Conservation (phyloP, 1,140 invertebrate genomes). For the Scaptomyza graminum region DNA sequence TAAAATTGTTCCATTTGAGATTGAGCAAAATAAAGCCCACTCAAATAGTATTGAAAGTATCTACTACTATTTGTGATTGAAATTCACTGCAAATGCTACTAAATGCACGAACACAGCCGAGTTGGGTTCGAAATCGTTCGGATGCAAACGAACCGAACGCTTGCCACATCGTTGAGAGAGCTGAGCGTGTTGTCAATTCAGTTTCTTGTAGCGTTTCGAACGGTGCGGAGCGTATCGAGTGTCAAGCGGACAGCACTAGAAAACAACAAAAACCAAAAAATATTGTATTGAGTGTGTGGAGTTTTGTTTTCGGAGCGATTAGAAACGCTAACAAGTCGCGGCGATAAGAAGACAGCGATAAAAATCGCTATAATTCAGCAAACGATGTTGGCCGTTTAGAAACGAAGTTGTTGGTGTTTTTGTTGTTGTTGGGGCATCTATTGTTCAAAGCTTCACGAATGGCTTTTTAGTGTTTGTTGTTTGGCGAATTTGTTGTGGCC, state of each 20-base stretch:
- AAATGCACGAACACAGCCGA: constrained; percentile 18
- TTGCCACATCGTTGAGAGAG: constrained; percentile 11
- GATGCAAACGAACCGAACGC: constrained; percentile 10
- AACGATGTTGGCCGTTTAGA: neutral
- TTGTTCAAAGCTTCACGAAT: constrained; percentile 50
- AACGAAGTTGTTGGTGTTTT: constrained; percentile 18
- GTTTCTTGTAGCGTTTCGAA: constrained; percentile 50
- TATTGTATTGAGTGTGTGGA: neutral
- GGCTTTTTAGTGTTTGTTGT: constrained; percentile 33
- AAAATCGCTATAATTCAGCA: constrained; percentile 37
- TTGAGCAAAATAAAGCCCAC: neutral
- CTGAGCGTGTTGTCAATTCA: constrained; percentile 34
- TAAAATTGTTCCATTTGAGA: constrained; percentile 26
- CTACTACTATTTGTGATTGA: constrained; percentile 15
- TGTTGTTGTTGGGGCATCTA: constrained; percentile 51
- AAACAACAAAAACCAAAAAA: neutral
- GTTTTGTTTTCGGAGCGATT: constrained; percentile 21
- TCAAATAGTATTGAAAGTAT: neutral
- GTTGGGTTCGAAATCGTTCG: neutral
- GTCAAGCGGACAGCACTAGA: constrained; percentile 7
- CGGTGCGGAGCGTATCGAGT: constrained; percentile 48
- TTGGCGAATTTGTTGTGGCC: constrained; percentile 45
- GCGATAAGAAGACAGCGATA: constrained; percentile 39
- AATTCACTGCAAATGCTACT: constrained; percentile 15
- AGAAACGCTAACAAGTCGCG: constrained; percentile 35